Conservation (phyloP, 2,888 invertebrate species). For the Yponomeuta cagnagella region DNA sequence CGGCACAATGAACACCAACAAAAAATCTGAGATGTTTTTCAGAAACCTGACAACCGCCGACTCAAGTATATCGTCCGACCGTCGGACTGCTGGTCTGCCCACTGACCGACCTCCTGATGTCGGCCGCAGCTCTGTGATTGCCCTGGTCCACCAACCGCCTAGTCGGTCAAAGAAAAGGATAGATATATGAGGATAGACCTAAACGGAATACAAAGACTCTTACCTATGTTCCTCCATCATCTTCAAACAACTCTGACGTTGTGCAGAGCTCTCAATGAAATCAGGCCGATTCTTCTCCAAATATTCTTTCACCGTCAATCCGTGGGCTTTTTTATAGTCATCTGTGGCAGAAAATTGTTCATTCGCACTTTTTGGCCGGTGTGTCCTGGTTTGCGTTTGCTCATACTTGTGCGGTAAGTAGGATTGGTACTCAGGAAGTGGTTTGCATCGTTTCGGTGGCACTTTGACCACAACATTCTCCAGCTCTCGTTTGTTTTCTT, state of each 20-base stretch:
- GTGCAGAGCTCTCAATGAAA: slow-evolving; percentile 71
- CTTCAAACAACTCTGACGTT: slow-evolving; percentile 55
- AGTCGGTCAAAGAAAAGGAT: too few species aligned
- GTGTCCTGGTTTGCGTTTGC: background rate
- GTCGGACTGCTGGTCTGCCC: too few species aligned
- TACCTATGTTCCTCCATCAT: slow-evolving; percentile 56
- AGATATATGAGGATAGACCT: background rate
- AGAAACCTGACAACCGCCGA: too few species aligned
- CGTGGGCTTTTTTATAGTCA: slow-evolving; percentile 41
- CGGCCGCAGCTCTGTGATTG: too few species aligned
- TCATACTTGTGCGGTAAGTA: background rate
- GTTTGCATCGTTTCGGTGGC: slow-evolving; percentile 37
- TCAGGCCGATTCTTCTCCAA: slow-evolving; percentile 81
- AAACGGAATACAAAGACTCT: slow-evolving; percentile 22
- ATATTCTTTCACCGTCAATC: slow-evolving; percentile 79
- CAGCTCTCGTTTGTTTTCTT: slow-evolving; percentile 33
- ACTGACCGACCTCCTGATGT: too few species aligned
- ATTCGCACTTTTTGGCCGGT: slow-evolving; percentile 46
- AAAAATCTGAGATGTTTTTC: too few species aligned
- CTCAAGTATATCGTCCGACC: too few species aligned
- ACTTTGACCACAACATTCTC: slow-evolving; percentile 62
- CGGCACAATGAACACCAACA: too few species aligned
- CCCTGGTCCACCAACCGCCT: too few species aligned
- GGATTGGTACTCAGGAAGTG: background rate
- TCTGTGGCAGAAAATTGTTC: slow-evolving; percentile 56